Percentiles rank a stretch among this genome's conserved stretches.
Evolutionary conservation across 1,140 invertebrate genomes (phyloP).

Genomic region (Drosophila hydei): DNA sequence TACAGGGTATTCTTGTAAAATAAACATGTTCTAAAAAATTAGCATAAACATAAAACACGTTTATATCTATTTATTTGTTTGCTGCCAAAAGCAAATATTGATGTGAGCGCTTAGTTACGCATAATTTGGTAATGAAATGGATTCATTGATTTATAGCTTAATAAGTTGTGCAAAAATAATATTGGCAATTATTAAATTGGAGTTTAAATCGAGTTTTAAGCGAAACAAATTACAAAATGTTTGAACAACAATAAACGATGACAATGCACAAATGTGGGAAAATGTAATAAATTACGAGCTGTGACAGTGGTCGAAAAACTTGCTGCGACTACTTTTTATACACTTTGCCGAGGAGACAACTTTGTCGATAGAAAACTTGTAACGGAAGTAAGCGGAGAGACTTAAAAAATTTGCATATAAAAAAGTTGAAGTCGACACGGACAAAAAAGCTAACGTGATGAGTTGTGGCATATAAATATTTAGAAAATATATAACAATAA

Average conservation of each 20-base stretch:
- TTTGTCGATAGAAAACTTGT: not conserved
- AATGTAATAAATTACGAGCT: conserved; percentile 20
- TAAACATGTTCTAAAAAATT: not conserved
- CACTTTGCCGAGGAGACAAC: not conserved
- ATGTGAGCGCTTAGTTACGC: not conserved
- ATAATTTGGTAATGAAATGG: not conserved
- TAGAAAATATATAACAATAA: too few species aligned
- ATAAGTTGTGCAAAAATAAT: not conserved
- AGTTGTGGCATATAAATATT: too few species aligned
- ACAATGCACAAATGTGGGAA: not conserved
- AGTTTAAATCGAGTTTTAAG: not conserved
- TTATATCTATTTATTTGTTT: conserved; percentile 3
- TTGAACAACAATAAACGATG: conserved; percentile 6
- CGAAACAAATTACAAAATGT: conserved; percentile 7
- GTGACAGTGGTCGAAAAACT: not conserved
- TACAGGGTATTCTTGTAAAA: not conserved
- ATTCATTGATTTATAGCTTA: too few species aligned
- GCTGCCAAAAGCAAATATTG: not conserved
- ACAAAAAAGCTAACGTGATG: too few species aligned
- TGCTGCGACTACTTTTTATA: not conserved
- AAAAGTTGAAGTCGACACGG: too few species aligned
- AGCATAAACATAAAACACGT: not conserved
- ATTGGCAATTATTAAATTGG: not conserved
- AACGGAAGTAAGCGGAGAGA: not conserved
- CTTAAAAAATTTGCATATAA: not conserved